A percentile compares a stretch with the other conserved stretches of the same genome.
phyloP scores from a whole-genome alignment of 2,113 vertebrate genomes.

The Bucco capensis region DNA sequence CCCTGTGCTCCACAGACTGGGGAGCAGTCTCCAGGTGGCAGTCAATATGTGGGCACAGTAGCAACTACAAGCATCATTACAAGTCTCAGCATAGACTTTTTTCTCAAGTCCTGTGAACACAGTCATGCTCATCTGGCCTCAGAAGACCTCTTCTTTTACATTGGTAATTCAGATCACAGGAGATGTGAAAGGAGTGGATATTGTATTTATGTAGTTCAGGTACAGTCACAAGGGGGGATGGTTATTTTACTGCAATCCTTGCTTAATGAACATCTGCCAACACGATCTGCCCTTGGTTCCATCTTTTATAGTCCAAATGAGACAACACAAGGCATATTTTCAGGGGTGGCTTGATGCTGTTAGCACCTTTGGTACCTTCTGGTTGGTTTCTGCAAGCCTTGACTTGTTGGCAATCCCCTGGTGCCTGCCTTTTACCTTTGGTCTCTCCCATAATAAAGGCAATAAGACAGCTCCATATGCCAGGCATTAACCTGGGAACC shows the following conservation, averaged over 20 bases:
- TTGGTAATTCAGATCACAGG: not conserved
- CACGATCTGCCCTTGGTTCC: not conserved
- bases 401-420: not conserved
- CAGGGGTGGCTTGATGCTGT: not conserved
- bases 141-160: not conserved
- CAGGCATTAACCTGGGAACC: not conserved
- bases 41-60: not conserved
- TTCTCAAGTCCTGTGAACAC: not conserved
- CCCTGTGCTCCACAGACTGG: not conserved
- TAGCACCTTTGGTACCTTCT: not conserved
- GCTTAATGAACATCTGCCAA: not conserved
- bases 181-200: not conserved
- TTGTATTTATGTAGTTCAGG: not conserved
- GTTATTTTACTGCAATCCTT: not conserved
- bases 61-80: not conserved
- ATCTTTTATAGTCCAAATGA: not conserved
- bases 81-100: not conserved
- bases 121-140: not conserved
- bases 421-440: not conserved
- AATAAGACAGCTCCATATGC: not conserved
- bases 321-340: not conserved
- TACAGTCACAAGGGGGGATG: not conserved
- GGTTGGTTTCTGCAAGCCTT: not conserved
- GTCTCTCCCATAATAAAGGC: not conserved
- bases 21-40: not conserved